These are phyloP conservation scores for Spongilla lacustris DNA, from an alignment of 37 sponge, comb jelly and placozoan species.

Conservation along the genomic window DNA sequence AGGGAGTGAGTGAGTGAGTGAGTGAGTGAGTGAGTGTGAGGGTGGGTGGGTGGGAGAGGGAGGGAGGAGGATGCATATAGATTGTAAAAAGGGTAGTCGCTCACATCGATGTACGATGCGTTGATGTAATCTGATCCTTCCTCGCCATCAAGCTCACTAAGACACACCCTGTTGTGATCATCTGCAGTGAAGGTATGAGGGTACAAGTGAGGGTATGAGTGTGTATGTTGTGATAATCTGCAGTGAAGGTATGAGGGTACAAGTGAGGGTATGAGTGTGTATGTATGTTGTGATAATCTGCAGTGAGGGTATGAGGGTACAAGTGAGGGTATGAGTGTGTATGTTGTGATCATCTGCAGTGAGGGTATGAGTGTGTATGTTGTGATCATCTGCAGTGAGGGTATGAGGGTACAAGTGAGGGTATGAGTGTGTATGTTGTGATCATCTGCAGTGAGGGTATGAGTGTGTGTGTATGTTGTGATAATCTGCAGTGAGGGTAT, in stretches of 20 bases:
- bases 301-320: neutral
- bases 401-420: too few species aligned
- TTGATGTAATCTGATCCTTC: conserved; percentile 68
- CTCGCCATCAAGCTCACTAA: conserved; percentile 18
- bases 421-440: too few species aligned
- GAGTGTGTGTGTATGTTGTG: neutral
- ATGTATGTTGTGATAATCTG: neutral
- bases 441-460: too few species aligned
- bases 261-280: neutral
- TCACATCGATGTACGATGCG: conserved; percentile 66
- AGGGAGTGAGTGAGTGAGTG: neutral
- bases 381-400: too few species aligned
- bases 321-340: neutral
- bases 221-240: neutral
- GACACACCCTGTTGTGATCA: conserved; percentile 48
- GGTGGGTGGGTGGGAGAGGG: neutral
- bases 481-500: too few species aligned
- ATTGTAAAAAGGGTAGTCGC: neutral
- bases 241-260: neutral
- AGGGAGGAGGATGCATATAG: neutral
- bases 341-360: neutral
- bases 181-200: conserved; percentile 53
- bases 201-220: neutral
- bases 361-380: too few species aligned
- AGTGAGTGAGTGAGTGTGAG: neutral